phyloP scores from a whole-genome alignment of 2,113 vertebrate species.

The Psilopogon haemacephalus region DNA sequence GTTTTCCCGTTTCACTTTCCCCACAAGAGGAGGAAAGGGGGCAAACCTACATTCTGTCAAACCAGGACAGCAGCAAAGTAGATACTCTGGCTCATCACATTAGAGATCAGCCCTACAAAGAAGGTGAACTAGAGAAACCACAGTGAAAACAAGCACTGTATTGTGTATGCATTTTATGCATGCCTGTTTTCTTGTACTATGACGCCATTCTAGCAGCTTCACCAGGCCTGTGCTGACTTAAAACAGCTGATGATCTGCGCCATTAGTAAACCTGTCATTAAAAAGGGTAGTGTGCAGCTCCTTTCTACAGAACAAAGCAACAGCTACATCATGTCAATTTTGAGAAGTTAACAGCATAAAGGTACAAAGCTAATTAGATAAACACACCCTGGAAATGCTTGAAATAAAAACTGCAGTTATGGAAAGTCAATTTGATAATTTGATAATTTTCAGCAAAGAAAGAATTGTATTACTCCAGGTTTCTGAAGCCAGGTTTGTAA shows the following conservation, averaged over 20 bases:
- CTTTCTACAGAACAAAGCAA: conserved; percentile 7
- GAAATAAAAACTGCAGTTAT: neutral
- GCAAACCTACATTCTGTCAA: too few relatives aligned
- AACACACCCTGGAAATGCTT: neutral
- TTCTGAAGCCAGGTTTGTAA: neutral
- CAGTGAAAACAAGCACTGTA: neutral
- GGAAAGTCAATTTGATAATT: neutral
- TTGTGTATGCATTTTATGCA: neutral
- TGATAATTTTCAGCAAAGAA: neutral
- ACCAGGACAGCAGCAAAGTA: neutral
- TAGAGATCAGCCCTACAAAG: neutral
- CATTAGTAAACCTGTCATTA: conserved; percentile 23
- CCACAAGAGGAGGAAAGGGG: too few relatives aligned
- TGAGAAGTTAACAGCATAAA: conserved; percentile 5
- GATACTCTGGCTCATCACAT: neutral
- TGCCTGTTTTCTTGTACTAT: neutral
- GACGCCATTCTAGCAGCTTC: neutral
- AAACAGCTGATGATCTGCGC: conserved; percentile 6
- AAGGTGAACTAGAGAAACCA: neutral
- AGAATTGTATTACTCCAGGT: neutral
- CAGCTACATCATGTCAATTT: neutral
- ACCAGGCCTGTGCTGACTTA: neutral
- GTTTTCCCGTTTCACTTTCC: too few relatives aligned
- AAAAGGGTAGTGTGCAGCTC: neutral
- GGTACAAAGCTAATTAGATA: neutral